phyloP scores from a whole-genome alignment of 1,140 invertebrate genomes.

The Apis mellifera region DNA sequence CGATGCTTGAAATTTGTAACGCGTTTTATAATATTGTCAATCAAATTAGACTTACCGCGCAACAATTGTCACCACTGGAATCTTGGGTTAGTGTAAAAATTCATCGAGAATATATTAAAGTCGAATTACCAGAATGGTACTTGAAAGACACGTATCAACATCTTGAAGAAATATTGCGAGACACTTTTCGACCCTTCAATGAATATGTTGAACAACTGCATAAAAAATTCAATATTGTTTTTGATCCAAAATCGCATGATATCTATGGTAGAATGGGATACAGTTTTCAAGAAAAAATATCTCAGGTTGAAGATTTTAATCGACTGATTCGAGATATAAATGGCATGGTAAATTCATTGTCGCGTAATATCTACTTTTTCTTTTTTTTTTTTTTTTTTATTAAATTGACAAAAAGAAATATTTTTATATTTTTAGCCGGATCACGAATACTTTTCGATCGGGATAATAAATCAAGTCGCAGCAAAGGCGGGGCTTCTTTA shows the following conservation, averaged over 20 bases:
- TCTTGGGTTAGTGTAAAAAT: slow-evolving; percentile 63
- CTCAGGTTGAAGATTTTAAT: slow-evolving; percentile 71
- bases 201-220: slow-evolving; percentile 58
- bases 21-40: slow-evolving; percentile 75
- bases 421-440: slow-evolving; percentile 68
- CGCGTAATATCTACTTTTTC: not conserved
- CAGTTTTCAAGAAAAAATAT: slow-evolving; percentile 60
- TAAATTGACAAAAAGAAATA: not conserved
- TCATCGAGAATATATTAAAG: slow-evolving; percentile 54
- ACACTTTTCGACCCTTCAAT: slow-evolving; percentile 68
- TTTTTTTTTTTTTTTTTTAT: not conserved
- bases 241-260: slow-evolving; percentile 38
- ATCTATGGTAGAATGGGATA: slow-evolving; percentile 34
- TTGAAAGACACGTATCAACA: slow-evolving; percentile 65
- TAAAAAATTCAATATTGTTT: slow-evolving; percentile 60
- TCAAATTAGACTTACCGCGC: slow-evolving; percentile 75
- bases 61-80: slow-evolving; percentile 78
- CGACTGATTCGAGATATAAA: slow-evolving; percentile 65
- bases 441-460: slow-evolving; percentile 80
- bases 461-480: slow-evolving; percentile 63
- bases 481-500: slow-evolving; percentile 76
- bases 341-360: slow-evolving; percentile 58
- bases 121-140: slow-evolving; percentile 75
- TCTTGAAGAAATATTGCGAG: slow-evolving; percentile 64
- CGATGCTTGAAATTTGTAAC: slow-evolving; percentile 70